Evolutionary conservation across 2,113 vertebrate genomes (phyloP).

Genomic region (Pogonocichla stellata): DNA sequence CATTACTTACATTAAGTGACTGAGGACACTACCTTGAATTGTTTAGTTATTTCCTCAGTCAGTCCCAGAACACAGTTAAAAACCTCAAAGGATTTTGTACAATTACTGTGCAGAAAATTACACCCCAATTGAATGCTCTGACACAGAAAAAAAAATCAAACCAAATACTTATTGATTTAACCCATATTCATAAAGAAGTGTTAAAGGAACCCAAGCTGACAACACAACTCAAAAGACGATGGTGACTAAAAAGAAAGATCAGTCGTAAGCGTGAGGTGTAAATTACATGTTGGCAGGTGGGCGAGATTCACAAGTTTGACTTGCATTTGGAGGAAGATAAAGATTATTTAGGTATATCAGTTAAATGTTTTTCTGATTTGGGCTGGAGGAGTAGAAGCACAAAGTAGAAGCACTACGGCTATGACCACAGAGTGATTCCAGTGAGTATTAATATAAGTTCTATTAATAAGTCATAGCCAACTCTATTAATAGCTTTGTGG

Average conservation of each 20-base stretch:
- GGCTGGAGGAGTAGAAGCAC: background rate
- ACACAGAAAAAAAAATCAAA: background rate
- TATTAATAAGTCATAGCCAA: conserved; percentile 34
- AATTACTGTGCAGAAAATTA: background rate
- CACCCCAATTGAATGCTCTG: background rate
- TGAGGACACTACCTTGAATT: background rate
- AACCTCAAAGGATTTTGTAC: background rate
- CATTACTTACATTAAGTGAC: background rate
- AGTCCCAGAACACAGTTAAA: background rate
- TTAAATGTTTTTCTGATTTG: background rate
- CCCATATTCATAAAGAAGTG: background rate
- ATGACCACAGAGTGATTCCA: background rate
- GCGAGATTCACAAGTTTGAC: conserved; percentile 8
- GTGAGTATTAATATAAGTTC: background rate
- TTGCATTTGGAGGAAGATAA: background rate
- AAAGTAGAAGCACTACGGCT: background rate
- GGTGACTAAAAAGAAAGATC: background rate
- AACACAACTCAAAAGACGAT: background rate
- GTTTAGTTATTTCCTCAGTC: background rate
- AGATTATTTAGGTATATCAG: background rate
- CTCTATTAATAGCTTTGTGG: conserved; percentile 11
- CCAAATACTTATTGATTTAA: background rate
- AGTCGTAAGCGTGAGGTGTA: background rate
- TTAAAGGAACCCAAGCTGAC: background rate
- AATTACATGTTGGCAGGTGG: background rate